phyloP scores from a whole-genome alignment of 1,140 invertebrate genomes.

The Zaprionus ornatus region DNA sequence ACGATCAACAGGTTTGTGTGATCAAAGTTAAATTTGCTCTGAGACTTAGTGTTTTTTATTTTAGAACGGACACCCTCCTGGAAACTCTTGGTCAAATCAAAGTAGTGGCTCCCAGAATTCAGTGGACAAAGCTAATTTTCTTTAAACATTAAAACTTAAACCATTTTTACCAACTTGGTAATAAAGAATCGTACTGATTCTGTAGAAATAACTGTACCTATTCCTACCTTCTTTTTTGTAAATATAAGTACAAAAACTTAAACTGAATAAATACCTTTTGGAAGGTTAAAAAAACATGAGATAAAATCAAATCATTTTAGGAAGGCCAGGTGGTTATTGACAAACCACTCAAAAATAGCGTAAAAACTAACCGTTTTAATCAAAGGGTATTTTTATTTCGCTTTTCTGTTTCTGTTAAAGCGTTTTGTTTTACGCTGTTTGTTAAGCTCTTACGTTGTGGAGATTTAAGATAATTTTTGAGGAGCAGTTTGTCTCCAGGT shows the following conservation, averaged over 20 bases:
- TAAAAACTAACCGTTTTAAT: too few species aligned
- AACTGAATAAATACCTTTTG: neutral
- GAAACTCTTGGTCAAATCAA: conserved; percentile 72
- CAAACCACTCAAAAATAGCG: too few species aligned
- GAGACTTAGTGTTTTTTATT: conserved; percentile 7
- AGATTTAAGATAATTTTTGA: too few species aligned
- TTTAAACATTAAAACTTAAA: conserved; percentile 46
- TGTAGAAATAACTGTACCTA: conserved; percentile 53
- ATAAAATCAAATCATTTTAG: neutral
- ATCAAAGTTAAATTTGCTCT: neutral
- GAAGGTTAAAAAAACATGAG: neutral
- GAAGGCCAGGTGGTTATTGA: neutral
- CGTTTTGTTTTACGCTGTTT: too few species aligned
- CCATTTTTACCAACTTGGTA: conserved; percentile 42
- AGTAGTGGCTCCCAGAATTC: conserved; percentile 74
- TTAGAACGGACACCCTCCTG: conserved; percentile 54
- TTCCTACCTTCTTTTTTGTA: conserved; percentile 53
- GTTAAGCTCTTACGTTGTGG: too few species aligned
- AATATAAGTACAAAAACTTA: conserved; percentile 44
- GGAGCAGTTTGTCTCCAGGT: too few species aligned
- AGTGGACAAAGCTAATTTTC: conserved; percentile 71
- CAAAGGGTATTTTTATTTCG: too few species aligned
- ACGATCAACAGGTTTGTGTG: conserved; percentile 60
- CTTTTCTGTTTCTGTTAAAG: too few species aligned
- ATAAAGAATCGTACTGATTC: conserved; percentile 49